Evolutionary conservation across 2,888 invertebrate species (phyloP), one percentile per base, ranked within the genome.

Genomic region (Heliconius cydno): DNA sequence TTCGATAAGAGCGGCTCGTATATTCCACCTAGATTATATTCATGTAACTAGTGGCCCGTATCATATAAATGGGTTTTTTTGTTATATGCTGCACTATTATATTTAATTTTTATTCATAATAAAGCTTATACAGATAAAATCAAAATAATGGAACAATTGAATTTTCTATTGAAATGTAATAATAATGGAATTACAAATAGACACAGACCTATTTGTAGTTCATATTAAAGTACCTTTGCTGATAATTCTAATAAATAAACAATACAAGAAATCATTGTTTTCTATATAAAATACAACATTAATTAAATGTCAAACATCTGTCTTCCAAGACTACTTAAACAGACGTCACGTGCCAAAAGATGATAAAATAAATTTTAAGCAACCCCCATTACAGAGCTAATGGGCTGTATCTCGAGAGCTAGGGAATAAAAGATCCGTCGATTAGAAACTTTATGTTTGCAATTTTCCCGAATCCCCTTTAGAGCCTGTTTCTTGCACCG

Each of bases 391-490:
- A 93, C 93, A 87, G 88, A 91, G 93, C 94, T 94, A 95, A 95
- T 94, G 94, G 94, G 91, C 93, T 93, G 94, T 93, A 93, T 94
- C 94, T 93, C 87, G 89, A 91, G 90, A 90, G 92, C 90, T 90
- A 88, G 91, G 91, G 93, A 94, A 94, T 94, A 94, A 94, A 94
- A 94, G 94, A 94, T 94, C 90, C 92, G 94, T 94, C 94, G 94
- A 95, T 95, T 94, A 94, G 91, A 94, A 94, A 94, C 91, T 95
- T 94, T 95, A 94, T 94, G 94, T 92, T 94, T 93, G 94, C 93
- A 93, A 94, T 94, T 92, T 93, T 91, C 92, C 89, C 87, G 88
- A 88, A 86, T 83, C 88, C 85, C 89, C 90, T 89, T 89, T 86
- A 84, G 86, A 87, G 87, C 87, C 86, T 86, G 86, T 84, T 90